Base-by-base conservation (phyloP, 2,797 vertebrate genomes). In the Iguana delicatissima region DNA sequence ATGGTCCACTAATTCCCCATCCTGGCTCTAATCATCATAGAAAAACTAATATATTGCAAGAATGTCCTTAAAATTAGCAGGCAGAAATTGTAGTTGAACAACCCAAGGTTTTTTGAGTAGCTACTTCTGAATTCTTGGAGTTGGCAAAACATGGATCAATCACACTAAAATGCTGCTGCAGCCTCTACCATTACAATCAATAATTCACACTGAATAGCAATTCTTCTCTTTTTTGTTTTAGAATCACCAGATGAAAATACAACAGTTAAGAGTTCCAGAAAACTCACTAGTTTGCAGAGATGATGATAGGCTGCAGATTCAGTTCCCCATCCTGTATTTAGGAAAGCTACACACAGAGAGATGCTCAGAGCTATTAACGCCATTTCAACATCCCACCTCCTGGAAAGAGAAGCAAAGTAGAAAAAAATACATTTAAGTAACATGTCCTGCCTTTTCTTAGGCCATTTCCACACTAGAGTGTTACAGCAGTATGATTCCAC, bases 281-380 rank as follows among this genome's bases (percentile, higher is more conserved):
- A 83, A 98, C 97, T 97, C 95, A 98, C 98, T 3, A 94, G 85
- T 89, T 94, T 62, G 10, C 98, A 98, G 92, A 92, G 72, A 0
- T 90, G 88, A 0, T 92, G 92, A 82, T 93, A 94, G n/a, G 86
- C 80, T 86, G 91, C 87, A 24, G 52, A 94, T 94, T 87, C 0
- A 4, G 74, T 88, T 93, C 84, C 95, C 97, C 96, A 96, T 95
- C 90, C 94, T 89, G 50, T 67, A 46, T 91, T 91, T 94, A 97
- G 88, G 86, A 97, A 93, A 90, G 95, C 91, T 92, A 97, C 95
- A 89, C 96, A 89, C 93, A 98, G 91, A 91, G 91, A 96, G 59
- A 97, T 84, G 93, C 95, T 95, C 72, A 97, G 91, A 77, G 93
- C 93, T 59, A 26, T 93, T 93, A 96, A 94, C 96, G 96, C 96